Percentiles rank a stretch among this genome's conserved stretches.
Conservation (phyloP, 2,797 vertebrate genomes). For the Gymnothorax javanicus region DNA sequence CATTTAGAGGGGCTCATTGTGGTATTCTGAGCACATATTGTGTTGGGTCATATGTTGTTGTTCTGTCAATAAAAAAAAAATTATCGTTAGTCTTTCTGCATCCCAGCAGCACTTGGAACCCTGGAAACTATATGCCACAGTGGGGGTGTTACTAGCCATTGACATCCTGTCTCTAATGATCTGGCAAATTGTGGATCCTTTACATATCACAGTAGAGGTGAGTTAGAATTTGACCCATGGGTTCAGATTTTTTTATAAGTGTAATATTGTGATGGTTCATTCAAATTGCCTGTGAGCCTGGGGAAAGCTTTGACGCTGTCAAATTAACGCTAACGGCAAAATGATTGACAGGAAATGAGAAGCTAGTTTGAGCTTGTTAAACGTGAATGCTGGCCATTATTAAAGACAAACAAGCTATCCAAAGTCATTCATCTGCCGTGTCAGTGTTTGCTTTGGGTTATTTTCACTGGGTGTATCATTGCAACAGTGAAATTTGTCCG, state of each 20-base stretch:
- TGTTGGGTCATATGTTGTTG: background rate
- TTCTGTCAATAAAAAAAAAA: background rate
- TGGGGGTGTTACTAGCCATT: conserved; percentile 84
- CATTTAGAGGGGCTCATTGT: background rate
- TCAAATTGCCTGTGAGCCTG: conserved; percentile 11
- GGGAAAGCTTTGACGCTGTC: conserved; percentile 18
- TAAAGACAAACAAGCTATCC: conserved; percentile 6
- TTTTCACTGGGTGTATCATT: background rate
- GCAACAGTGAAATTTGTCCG: background rate
- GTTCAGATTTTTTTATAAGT: conserved; percentile 6
- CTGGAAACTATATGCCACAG: conserved; percentile 92
- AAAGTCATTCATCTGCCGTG: background rate
- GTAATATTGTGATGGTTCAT: conserved; percentile 8
- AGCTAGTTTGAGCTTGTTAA: conserved; percentile 13
- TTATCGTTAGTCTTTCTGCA: conserved; percentile 36
- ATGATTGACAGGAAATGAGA: conserved; percentile 8
- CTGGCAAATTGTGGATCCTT: conserved; percentile 92
- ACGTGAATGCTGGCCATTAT: conserved; percentile 17
- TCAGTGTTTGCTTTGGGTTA: background rate
- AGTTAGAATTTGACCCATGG: conserved; percentile 24
- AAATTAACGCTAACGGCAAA: conserved; percentile 1
- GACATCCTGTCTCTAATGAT: conserved; percentile 85
- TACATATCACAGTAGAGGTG: conserved; percentile 91
- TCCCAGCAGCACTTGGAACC: conserved; percentile 85
- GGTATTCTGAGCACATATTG: background rate